Conservation (phyloP, 92 coral and sea anemone genomes). For the Pocillopora grandis region DNA sequence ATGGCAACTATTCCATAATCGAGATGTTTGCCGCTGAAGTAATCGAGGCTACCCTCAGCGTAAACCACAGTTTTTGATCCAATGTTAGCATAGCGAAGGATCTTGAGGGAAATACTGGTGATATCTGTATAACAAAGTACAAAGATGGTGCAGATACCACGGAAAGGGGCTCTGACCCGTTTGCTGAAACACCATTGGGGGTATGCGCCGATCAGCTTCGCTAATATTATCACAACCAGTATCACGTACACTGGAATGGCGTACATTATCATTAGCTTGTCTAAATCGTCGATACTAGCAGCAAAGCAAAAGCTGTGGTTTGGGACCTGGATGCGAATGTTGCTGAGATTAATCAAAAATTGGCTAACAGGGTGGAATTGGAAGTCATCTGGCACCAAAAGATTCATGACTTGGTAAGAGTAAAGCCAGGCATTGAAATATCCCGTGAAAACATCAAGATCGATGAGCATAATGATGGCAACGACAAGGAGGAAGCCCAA, state of each 20-base stretch:
- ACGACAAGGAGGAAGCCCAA: conserved; percentile 60
- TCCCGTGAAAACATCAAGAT: conserved; percentile 84
- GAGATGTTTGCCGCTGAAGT: conserved; percentile 72
- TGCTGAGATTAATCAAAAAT: conserved; percentile 71
- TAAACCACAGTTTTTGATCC: conserved; percentile 53
- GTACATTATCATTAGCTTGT: conserved; percentile 73
- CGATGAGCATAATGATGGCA: conserved; percentile 64
- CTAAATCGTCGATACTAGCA: conserved; percentile 71
- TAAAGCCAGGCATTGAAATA: conserved; percentile 96
- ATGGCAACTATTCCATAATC: conserved; percentile 73
- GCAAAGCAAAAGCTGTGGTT: conserved; percentile 53
- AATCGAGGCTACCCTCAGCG: conserved; percentile 66
- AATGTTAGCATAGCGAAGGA: conserved; percentile 61
- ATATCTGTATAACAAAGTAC: conserved; percentile 91
- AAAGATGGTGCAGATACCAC: conserved; percentile 90
- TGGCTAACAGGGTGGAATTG: conserved; percentile 62
- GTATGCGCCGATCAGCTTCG: conserved; percentile 60
- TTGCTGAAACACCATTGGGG: conserved; percentile 83
- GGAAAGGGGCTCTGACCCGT: conserved; percentile 75
- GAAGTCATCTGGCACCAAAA: conserved; percentile 63
- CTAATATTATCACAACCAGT: conserved; percentile 57
- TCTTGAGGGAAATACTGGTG: conserved; percentile 71
- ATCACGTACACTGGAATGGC: conserved; percentile 73
- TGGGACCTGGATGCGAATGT: conserved; percentile 53
- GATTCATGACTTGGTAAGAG: conserved; percentile 84